Conservation (phyloP, 2,113 vertebrate species). For the Syngnathus scovelli region DNA sequence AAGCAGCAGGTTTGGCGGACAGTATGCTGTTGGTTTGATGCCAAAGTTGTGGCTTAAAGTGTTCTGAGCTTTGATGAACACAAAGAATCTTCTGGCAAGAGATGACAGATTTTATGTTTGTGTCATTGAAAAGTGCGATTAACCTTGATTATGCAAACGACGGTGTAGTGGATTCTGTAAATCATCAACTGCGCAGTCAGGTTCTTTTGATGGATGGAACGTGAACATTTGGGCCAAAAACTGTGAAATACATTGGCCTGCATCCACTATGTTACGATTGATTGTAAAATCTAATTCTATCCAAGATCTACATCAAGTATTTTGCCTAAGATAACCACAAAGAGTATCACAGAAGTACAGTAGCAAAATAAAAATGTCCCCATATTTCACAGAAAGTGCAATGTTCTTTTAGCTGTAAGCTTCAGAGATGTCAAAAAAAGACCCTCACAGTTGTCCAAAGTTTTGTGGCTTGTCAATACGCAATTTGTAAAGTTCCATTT, state of each 20-base stretch:
- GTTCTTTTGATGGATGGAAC: neutral
- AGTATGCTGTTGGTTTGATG: neutral
- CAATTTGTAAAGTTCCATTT: neutral
- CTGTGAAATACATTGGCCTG: neutral
- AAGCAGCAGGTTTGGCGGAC: neutral
- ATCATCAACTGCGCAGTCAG: neutral
- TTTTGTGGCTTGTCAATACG: neutral
- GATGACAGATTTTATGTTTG: neutral
- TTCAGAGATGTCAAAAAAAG: too few relatives aligned
- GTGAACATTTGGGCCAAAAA: neutral
- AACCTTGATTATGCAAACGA: neutral
- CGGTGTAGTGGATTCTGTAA: neutral
- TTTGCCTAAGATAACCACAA: too few relatives aligned
- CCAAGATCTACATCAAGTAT: neutral
- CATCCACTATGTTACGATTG: neutral
- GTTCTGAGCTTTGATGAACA: neutral
- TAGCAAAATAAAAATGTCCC: too few relatives aligned
- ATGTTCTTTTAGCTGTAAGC: neutral
- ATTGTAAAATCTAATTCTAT: neutral
- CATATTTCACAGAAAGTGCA: neutral
- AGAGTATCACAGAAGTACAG: too few relatives aligned
- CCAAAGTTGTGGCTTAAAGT: neutral
- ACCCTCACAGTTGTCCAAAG: neutral
- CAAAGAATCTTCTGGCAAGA: neutral
- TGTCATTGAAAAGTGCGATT: neutral